Base-by-base conservation (phyloP, 2,113 vertebrate genomes). In the Alligator mississippiensis region DNA sequence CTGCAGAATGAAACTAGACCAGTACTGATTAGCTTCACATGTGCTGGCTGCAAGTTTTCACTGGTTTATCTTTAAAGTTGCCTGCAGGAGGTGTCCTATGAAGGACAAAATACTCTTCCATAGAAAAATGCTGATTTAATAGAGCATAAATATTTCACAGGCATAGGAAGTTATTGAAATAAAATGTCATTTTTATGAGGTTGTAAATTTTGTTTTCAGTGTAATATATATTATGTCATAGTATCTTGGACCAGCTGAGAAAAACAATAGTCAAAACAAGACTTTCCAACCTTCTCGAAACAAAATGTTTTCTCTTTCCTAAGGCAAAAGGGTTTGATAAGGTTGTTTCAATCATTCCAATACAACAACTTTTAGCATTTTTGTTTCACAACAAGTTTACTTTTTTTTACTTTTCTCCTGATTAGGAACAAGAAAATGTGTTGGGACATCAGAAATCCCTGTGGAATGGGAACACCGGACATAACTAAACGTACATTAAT, bases 91-190 rank as follows among this genome's bases (percentile, higher is more conserved):
- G 84, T 85, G n/a, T 28, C 68, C 92, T 90, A 60, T 57, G 85
- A 34, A 77, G 94, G 93, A 87, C 38, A 92, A 95, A 91, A 79
- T 9, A 57, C 10, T 84, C 89, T n/a, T 91, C 77, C 90, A 82
- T 72, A n/a, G 62, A 34, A 66, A 84, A 34, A 74, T 21, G 83
- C 28, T 70, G 77, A 82, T 93, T 86, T 86, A 59, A 89, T 88
- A 94, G n/a, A 22, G 57, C 60, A 87, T 90, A 93, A 89, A 90
- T 80, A 75, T 64, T 92, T 87, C 82, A 25, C 74, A 84, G 72
- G 84, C 90, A 90, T 76, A 14, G 54, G 54, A 91, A 89, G n/a
- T 72, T 90, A 93, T 94, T 90, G n/a, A 85, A 47, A 47, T 47
- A 28, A 66, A 66, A 66, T 14, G n/a, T 66, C n/a, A 11, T 66